These are phyloP conservation scores for Dyspetes luteomarginatus DNA, from an alignment of 2,888 invertebrate species.

Conservation along the genomic window DNA sequence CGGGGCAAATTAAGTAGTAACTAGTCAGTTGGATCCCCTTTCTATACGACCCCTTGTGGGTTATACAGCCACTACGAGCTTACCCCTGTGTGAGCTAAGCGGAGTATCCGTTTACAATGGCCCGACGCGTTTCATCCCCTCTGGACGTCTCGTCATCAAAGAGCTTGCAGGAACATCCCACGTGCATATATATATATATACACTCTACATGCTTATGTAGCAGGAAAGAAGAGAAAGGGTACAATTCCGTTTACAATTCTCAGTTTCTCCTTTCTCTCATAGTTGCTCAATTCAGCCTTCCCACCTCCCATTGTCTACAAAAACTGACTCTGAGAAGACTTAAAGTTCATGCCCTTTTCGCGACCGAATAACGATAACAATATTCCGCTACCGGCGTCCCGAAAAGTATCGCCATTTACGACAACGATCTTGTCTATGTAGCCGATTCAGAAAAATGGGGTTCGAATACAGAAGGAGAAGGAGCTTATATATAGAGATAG, in stretches of 20 bases:
- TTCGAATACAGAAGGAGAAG: too few species aligned
- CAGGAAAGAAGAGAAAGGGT: not conserved
- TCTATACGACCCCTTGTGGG: constrained; percentile 59
- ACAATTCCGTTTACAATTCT: constrained; percentile 2
- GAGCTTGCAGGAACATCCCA: constrained; percentile 32
- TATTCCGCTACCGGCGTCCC: not conserved
- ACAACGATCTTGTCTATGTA: too few species aligned
- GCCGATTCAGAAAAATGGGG: too few species aligned
- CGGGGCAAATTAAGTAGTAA: constrained; percentile 82
- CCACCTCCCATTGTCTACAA: constrained; percentile 73
- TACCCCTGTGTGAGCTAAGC: constrained; percentile 72
- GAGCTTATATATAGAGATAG: too few species aligned
- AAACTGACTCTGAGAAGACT: constrained; percentile 75
- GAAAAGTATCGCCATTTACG: not conserved
- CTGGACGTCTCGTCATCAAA: constrained; percentile 55
- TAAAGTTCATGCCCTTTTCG: constrained; percentile 25
- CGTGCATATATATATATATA: too few species aligned
- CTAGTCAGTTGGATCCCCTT: constrained; percentile 76
- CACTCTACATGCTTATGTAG: constrained; percentile 14
- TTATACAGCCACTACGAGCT: constrained; percentile 51
- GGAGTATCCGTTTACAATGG: constrained; percentile 80
- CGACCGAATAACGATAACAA: constrained; percentile 20
- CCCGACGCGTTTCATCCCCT: constrained; percentile 69
- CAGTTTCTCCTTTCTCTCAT: constrained; percentile 53
- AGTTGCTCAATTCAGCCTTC: constrained; percentile 61